These are phyloP conservation scores for Australoheros facetus DNA, from an alignment of 2,797 vertebrate species.

Conservation along the genomic window DNA sequence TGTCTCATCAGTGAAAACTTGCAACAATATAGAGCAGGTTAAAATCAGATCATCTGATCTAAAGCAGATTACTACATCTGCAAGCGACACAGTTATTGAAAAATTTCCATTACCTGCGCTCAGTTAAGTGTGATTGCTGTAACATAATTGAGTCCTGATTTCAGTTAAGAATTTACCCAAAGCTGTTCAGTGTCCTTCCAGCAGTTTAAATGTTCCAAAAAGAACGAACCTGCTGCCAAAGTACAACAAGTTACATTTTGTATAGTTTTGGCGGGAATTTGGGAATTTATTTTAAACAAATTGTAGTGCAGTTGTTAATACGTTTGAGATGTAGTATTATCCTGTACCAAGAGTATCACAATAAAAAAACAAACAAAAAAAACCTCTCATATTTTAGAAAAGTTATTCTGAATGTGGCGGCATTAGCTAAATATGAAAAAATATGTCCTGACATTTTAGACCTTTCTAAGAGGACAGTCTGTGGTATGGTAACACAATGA, in stretches of 20 bases:
- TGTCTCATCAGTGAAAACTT: not conserved
- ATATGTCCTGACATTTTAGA: not conserved
- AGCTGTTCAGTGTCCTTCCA: not conserved
- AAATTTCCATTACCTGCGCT: not conserved
- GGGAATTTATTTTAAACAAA: not conserved
- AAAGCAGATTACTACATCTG: not conserved
- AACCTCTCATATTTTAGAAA: not conserved
- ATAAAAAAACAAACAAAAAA: not conserved
- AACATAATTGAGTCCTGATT: not conserved
- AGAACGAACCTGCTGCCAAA: not conserved
- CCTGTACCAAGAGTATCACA: not conserved
- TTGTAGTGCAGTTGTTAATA: not conserved
- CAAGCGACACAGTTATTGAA: not conserved
- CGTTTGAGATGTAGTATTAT: not conserved
- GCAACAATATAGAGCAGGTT: not conserved
- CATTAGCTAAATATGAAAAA: slow-evolving; percentile 16
- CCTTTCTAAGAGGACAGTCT: not conserved
- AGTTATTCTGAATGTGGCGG: not conserved
- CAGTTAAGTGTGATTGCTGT: not conserved
- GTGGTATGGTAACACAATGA: slow-evolving; percentile 15
- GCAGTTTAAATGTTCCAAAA: not conserved
- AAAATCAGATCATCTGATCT: not conserved
- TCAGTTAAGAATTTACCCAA: not conserved
- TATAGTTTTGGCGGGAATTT: not conserved
- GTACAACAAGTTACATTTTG: not conserved